A percentile compares a stretch with the other conserved stretches of the same genome.
phyloP scores from a whole-genome alignment of 2,888 invertebrate genomes.

The Ernsta delagoae region DNA sequence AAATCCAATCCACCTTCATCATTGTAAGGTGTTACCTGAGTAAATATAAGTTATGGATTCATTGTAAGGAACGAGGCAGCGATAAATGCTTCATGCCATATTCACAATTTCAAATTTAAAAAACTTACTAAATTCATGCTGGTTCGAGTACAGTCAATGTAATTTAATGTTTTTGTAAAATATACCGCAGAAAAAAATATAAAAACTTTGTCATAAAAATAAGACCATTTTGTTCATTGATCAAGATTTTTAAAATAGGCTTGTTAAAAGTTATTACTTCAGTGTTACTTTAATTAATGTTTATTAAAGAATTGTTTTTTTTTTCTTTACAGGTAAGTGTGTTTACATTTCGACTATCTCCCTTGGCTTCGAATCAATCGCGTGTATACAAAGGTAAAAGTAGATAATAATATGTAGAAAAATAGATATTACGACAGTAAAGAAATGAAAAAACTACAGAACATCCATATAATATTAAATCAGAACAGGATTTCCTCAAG shows the following conservation, averaged over 20 bases:
- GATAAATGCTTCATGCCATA: neutral
- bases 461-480: conserved; percentile 42
- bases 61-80: neutral
- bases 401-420: no score
- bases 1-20: conserved; percentile 30
- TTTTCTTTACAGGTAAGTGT: conserved; percentile 58
- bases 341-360: conserved; percentile 6
- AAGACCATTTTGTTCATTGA: no score
- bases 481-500: conserved; percentile 41
- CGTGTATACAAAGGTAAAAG: no score
- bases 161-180: no score
- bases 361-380: neutral
- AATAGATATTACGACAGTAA: neutral
- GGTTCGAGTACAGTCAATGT: no score
- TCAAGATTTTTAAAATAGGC: no score
- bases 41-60: neutral
- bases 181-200: no score
- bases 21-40: conserved; percentile 6
- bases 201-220: no score
- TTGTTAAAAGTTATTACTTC: no score
- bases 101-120: no score
- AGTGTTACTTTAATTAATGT: neutral
- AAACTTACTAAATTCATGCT: no score
- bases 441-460: neutral
- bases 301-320: neutral